A percentile compares a stretch with the other conserved stretches of the same genome.
Conservation (phyloP, 2,888 invertebrate genomes). For the Drosophila subquinaria region DNA sequence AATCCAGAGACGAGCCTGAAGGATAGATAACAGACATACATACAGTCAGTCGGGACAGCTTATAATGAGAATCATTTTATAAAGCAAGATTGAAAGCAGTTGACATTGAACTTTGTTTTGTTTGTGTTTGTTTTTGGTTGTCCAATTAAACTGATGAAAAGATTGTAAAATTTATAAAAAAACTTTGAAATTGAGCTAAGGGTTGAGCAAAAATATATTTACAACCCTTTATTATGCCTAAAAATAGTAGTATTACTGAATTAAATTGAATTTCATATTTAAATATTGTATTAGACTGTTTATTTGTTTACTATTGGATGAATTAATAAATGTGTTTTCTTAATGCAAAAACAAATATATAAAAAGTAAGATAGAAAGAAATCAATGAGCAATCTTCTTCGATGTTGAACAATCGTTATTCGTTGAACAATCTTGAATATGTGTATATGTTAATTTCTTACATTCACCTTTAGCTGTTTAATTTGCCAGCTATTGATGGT, state of each 20-base stretch:
- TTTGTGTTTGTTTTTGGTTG: constrained; percentile 15
- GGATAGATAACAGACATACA: constrained; percentile 44
- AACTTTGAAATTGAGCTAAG: not conserved
- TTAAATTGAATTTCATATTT: not conserved
- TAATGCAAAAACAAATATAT: not conserved
- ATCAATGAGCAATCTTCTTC: not conserved
- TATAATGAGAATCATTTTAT: constrained; percentile 47
- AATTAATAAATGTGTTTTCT: not conserved
- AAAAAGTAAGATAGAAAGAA: not conserved
- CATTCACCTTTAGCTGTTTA: constrained; percentile 52
- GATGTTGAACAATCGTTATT: too few relatives aligned
- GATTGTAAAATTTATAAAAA: not conserved
- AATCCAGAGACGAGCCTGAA: constrained; percentile 61
- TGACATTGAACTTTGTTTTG: constrained; percentile 42
- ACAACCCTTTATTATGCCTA: too few relatives aligned
- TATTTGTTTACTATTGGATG: not conserved
- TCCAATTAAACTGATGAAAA: constrained; percentile 15
- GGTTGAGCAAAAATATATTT: not conserved
- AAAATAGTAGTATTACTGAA: too few relatives aligned
- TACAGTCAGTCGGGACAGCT: constrained; percentile 17
- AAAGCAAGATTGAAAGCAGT: constrained; percentile 46
- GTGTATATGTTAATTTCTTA: constrained; percentile 43
- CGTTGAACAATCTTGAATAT: constrained; percentile 20
- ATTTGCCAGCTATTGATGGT: constrained; percentile 52
- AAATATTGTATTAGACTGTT: not conserved